Conservation (phyloP, 2,797 vertebrate species). For the Pseudochromis fuscus region DNA sequence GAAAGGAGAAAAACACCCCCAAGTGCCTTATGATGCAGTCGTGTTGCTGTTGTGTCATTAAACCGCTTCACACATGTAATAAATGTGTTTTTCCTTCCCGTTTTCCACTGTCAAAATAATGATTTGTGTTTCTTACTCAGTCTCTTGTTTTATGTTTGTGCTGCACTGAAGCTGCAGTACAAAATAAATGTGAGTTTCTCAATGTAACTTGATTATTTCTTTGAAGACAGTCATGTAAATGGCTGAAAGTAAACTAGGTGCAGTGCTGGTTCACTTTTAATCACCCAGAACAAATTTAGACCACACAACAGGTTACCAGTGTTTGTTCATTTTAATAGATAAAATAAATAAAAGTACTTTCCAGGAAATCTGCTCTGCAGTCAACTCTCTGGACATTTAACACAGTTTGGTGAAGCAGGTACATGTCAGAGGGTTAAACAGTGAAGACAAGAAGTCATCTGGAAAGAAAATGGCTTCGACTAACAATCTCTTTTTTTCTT, state of each 20-base stretch:
- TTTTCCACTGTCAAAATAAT: neutral
- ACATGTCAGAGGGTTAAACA: slow-evolving; percentile 49
- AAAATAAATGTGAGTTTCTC: slow-evolving; percentile 50
- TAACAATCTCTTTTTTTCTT: slow-evolving; percentile 47
- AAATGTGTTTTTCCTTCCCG: neutral
- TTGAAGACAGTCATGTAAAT: neutral
- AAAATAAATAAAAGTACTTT: slow-evolving; percentile 82
- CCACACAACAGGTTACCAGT: slow-evolving; percentile 60
- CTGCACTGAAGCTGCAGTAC: slow-evolving; percentile 13
- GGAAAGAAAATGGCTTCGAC: slow-evolving; percentile 34
- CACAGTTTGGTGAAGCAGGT: slow-evolving; percentile 63
- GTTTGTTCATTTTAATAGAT: slow-evolving; percentile 83
- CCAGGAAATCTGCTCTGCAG: slow-evolving; percentile 72
- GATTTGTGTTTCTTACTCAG: slow-evolving; percentile 3
- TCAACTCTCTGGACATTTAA: slow-evolving; percentile 74
- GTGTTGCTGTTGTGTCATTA: slow-evolving; percentile 30
- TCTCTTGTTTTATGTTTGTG: slow-evolving; percentile 19
- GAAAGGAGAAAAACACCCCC: slow-evolving; percentile 26
- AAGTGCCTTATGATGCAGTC: slow-evolving; percentile 54
- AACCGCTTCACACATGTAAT: neutral
- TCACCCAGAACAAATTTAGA: slow-evolving; percentile 23
- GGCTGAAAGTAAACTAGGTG: neutral
- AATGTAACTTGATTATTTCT: too few relatives aligned
- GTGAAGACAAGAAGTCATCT: slow-evolving; percentile 40
- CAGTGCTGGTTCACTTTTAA: neutral